Percentiles rank a stretch among this genome's conserved stretches.
These are phyloP conservation scores for Ardeotis arabs DNA, from an alignment of 2,113 vertebrate species.

Conservation along the genomic window DNA sequence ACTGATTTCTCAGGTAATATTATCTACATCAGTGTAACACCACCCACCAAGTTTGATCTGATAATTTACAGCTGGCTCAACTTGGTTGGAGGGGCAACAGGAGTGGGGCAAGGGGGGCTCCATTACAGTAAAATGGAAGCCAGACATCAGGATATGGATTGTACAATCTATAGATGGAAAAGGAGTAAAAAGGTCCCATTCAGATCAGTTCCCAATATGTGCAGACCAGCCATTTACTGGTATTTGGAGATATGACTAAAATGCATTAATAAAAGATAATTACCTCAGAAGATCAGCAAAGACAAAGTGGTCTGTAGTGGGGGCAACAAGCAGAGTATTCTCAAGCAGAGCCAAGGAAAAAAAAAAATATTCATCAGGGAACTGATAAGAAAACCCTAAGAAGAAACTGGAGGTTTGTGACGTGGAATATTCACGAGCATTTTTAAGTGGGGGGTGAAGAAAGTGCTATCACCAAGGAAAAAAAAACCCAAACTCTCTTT, in stretches of 20 bases:
- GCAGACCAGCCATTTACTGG: neutral
- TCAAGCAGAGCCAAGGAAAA: neutral
- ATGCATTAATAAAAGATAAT: conserved; percentile 41
- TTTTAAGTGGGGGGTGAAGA: conserved; percentile 34
- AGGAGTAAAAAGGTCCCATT: neutral
- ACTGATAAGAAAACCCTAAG: conserved; percentile 13
- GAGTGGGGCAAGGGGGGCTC: neutral
- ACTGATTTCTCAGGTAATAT: neutral
- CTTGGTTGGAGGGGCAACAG: neutral
- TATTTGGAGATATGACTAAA: conserved; percentile 31
- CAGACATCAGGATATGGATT: neutral
- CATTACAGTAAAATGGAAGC: neutral
- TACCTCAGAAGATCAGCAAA: conserved; percentile 13
- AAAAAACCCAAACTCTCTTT: conserved; percentile 70
- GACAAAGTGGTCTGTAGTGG: neutral
- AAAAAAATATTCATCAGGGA: neutral
- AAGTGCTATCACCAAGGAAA: conserved; percentile 41
- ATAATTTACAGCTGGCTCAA: neutral
- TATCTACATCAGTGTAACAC: neutral
- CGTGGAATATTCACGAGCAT: conserved; percentile 62
- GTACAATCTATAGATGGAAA: neutral
- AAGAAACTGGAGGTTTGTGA: conserved; percentile 55
- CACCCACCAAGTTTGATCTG: neutral
- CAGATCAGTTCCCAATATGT: conserved; percentile 11
- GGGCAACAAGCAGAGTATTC: neutral